A percentile compares a stretch with the other conserved stretches of the same genome.
phyloP scores from a whole-genome alignment of 2,888 invertebrate species.

The Heteromyza rotundicornis region DNA sequence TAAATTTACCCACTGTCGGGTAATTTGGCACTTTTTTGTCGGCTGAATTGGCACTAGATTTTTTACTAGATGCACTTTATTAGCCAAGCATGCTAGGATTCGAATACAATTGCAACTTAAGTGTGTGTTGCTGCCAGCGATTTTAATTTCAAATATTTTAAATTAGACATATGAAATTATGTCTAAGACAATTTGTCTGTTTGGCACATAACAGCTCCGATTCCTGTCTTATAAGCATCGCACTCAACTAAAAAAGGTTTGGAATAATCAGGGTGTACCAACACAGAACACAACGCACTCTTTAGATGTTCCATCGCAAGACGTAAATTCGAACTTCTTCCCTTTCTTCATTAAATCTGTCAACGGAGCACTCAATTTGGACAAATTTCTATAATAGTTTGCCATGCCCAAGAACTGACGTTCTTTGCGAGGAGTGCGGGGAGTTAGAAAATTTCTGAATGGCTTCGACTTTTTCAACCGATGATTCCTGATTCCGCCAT shows the following conservation, averaged over 20 bases:
- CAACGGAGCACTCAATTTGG: not conserved
- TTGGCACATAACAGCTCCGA: not conserved
- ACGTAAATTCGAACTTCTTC: too few relatives aligned
- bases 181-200: too few relatives aligned
- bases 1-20: too few relatives aligned
- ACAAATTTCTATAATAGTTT: slow-evolving; percentile 18
- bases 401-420: slow-evolving; percentile 18
- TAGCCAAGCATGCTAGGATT: too few relatives aligned
- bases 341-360: too few relatives aligned
- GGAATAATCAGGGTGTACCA: not conserved
- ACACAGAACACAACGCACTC: not conserved
- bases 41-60: too few relatives aligned
- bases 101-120: too few relatives aligned
- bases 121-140: too few relatives aligned
- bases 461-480: not conserved
- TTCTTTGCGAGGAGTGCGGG: slow-evolving; percentile 4
- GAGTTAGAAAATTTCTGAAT: not conserved
- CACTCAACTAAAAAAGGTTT: not conserved
- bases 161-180: too few relatives aligned
- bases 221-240: not conserved
- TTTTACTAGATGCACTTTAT: too few relatives aligned
- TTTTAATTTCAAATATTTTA: too few relatives aligned
- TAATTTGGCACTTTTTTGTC: too few relatives aligned
- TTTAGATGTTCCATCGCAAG: not conserved
- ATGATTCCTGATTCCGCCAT: not conserved